Evolutionary conservation across 1,140 invertebrate species (phyloP).

Genomic region (Drosophila nikananu): DNA sequence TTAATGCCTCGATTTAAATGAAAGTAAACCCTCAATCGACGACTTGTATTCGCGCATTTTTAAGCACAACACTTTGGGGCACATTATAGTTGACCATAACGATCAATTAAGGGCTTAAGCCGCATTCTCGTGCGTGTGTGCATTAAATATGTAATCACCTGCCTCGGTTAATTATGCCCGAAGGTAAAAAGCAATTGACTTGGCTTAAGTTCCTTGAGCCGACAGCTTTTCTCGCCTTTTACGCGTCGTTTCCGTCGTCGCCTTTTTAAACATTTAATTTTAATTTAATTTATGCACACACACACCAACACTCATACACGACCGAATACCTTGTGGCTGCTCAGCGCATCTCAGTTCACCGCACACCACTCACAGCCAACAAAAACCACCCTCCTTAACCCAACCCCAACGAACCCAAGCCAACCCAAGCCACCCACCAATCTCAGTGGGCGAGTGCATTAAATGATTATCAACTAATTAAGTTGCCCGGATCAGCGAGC

Average conservation of each 20-base stretch:
- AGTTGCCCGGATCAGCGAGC: conserved; percentile 50
- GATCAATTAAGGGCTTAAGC: conserved; percentile 56
- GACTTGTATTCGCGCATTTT: not conserved
- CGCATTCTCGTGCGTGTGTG: conserved; percentile 29
- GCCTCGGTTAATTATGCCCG: conserved; percentile 58
- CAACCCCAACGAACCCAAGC: not conserved
- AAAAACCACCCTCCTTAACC: not conserved
- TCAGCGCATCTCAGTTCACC: conserved; percentile 29
- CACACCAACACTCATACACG: conserved; percentile 52
- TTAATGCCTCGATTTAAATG: conserved; percentile 16
- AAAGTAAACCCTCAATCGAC: conserved; percentile 37
- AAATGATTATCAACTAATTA: conserved; percentile 82
- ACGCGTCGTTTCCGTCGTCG: conserved; percentile 17
- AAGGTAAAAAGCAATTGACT: conserved; percentile 62
- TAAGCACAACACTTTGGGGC: conserved; percentile 25
- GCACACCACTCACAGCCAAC: conserved; percentile 21
- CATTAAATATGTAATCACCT: conserved; percentile 57
- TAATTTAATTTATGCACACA: conserved; percentile 83
- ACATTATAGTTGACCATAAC: conserved; percentile 45
- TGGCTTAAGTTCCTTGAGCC: conserved; percentile 40
- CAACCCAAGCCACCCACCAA: conserved; percentile 1
- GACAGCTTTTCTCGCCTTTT: conserved; percentile 22
- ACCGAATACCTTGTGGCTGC: conserved; percentile 32
- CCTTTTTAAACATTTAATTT: conserved; percentile 77
- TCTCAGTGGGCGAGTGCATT: conserved; percentile 66